Percentiles rank a stretch among this genome's conserved stretches.
Conservation (phyloP, 2,113 vertebrate genomes). For the Seriola quinqueradiata region DNA sequence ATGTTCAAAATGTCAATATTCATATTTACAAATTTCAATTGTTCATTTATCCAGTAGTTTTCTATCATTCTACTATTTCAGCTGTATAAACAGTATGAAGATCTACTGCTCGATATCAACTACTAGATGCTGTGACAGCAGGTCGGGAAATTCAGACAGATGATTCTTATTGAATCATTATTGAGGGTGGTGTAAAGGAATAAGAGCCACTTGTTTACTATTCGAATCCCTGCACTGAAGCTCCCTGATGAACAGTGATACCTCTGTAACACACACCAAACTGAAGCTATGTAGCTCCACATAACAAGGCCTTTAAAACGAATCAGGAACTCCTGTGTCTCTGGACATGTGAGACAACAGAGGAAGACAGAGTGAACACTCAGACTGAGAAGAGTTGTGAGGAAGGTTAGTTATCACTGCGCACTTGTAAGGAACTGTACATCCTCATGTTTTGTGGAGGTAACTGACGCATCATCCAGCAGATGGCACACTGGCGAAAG, state of each 20-base stretch:
- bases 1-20: background rate
- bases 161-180: constrained; percentile 66
- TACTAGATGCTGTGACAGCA: constrained; percentile 48
- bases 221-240: constrained; percentile 8
- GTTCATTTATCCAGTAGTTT: too few relatives aligned
- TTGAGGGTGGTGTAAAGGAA: constrained; percentile 58
- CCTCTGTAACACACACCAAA: constrained; percentile 35
- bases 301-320: constrained; percentile 45
- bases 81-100: too few relatives aligned
- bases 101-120: background rate
- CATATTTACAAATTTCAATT: too few relatives aligned
- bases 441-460: constrained; percentile 5
- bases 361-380: constrained; percentile 32
- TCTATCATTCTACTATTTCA: too few relatives aligned
- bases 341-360: constrained; percentile 32
- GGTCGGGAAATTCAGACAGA: constrained; percentile 39
- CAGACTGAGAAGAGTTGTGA: constrained; percentile 10
- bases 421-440: background rate
- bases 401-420: background rate
- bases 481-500: constrained; percentile 77
- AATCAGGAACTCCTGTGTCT: constrained; percentile 30
- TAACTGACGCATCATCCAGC: constrained; percentile 69
- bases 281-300: constrained; percentile 32
- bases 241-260: constrained; percentile 18
- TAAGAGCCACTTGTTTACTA: constrained; percentile 62